Evolutionary conservation across 2,888 invertebrate species (phyloP), one percentile per base, ranked within the genome.

Genomic region (Apamea epomidion): DNA sequence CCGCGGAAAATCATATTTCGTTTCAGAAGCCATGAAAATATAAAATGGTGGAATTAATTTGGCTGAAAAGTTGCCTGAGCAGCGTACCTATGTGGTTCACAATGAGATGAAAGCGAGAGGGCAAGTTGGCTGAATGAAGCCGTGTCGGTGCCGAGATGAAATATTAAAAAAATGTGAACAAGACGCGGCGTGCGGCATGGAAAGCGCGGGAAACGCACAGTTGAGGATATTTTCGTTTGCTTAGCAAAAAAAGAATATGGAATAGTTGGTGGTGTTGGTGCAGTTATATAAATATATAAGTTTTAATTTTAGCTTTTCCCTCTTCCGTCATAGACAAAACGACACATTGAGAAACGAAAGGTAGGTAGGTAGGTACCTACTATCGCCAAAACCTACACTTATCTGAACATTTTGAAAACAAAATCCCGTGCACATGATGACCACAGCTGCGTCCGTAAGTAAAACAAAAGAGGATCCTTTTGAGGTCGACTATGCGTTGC

Each of bases 71-170:
- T 96, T 95, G 92, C 91, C 89, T 91, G 91, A 91, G 91, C 91
- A 91, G 91, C 91, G 89, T 89, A 86, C 83, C 83, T 83, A 48
- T 80, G 88, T 84, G 86, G 87, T 88, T 89, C 92, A 96, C 96
- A 96, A 97, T 95, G 95, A 94, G 94, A 95, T 96, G 96, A 96
- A 96, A 96, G 95, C 94, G 94, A 95, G 94, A 94, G 94, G 94
- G 93, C 93, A 93, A 94, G 92, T 93, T 92, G 93, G 93, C 92
- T 94, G 95, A 94, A 95, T 95, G 95, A 95, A 94, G 94, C 95
- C 94, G 89, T 92, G 93, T 91, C 93, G 92, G 90, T 92, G 93
- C 93, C 90, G 88, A 90, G 93, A 93, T 95, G 95, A 94, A 94
- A 96, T 95, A 96, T 96, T 95, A 95, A 95, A 94, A 96, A 94